phyloP scores from a whole-genome alignment of 2,888 invertebrate genomes.

The Epirrhoe alternata region DNA sequence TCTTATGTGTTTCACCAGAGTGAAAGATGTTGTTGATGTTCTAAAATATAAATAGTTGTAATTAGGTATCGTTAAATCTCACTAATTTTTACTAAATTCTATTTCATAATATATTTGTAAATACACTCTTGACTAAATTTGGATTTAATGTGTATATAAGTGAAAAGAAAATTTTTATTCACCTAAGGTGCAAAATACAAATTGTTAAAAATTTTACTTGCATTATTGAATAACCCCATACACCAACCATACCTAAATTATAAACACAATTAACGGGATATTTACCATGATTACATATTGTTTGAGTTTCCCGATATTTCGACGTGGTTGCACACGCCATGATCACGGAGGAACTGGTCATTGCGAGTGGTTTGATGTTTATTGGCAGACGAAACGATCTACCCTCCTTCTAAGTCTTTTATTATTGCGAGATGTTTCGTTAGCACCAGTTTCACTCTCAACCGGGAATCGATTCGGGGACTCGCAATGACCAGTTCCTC shows the following conservation, averaged over 20 bases:
- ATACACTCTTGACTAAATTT: constrained; percentile 84
- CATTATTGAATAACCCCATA: constrained; percentile 49
- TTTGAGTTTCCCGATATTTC: too few species aligned
- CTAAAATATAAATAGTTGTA: constrained; percentile 76
- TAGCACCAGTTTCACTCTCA: too few species aligned
- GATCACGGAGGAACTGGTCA: too few species aligned
- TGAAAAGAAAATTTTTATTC: constrained; percentile 81
- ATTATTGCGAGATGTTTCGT: too few species aligned
- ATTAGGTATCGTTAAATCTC: constrained; percentile 84
- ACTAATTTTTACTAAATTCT: constrained; percentile 86
- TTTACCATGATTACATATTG: too few species aligned
- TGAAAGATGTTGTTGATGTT: constrained; percentile 84
- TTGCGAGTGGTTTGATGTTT: too few species aligned
- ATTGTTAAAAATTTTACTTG: constrained; percentile 77
- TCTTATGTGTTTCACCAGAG: constrained; percentile 76
- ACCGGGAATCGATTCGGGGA: too few species aligned
- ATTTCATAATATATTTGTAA: constrained; percentile 86
- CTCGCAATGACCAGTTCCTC: too few species aligned
- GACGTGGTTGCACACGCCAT: too few species aligned
- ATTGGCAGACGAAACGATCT: too few species aligned
- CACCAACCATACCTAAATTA: background rate
- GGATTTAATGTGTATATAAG: constrained; percentile 85
- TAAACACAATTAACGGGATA: too few species aligned
- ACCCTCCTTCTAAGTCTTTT: too few species aligned
- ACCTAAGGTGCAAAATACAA: constrained; percentile 85